Evolutionary conservation across 1,140 invertebrate species (phyloP).

Genomic region (Diachasma alloeum): DNA sequence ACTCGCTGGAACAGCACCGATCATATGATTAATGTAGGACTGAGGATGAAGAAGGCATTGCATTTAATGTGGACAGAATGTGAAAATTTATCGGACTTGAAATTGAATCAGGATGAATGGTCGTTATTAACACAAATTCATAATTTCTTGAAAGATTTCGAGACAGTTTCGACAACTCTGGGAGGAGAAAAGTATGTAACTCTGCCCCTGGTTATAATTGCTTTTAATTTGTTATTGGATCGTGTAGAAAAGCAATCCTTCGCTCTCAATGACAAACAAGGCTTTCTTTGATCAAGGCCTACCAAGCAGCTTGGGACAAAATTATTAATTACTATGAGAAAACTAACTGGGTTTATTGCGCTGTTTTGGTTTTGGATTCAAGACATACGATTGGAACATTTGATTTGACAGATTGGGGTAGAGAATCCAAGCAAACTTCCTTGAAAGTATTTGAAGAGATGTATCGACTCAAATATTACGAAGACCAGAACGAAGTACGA

Average conservation of each 20-base stretch:
- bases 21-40: no score
- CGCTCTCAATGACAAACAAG: background rate
- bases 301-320: slow-evolving; percentile 51
- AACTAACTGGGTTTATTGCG: slow-evolving; percentile 53
- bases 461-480: background rate
- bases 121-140: no score
- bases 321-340: slow-evolving; percentile 51
- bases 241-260: background rate
- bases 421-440: background rate
- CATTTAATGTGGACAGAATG: no score
- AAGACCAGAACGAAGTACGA: background rate
- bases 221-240: slow-evolving; percentile 49
- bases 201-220: slow-evolving; percentile 45
- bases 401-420: slow-evolving; percentile 7
- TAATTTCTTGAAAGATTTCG: no score
- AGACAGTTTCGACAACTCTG: no score
- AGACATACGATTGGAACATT: slow-evolving; percentile 52
- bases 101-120: no score
- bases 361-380: slow-evolving; percentile 51
- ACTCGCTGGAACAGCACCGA: no score
- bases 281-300: slow-evolving; percentile 4
- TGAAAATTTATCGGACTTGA: no score
- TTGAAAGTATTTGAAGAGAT: background rate
- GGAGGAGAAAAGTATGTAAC: slow-evolving; percentile 49
- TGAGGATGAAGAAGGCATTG: no score